These are phyloP conservation scores for Percina caprodes DNA, from an alignment of 2,113 vertebrate species.

Conservation along the genomic window DNA sequence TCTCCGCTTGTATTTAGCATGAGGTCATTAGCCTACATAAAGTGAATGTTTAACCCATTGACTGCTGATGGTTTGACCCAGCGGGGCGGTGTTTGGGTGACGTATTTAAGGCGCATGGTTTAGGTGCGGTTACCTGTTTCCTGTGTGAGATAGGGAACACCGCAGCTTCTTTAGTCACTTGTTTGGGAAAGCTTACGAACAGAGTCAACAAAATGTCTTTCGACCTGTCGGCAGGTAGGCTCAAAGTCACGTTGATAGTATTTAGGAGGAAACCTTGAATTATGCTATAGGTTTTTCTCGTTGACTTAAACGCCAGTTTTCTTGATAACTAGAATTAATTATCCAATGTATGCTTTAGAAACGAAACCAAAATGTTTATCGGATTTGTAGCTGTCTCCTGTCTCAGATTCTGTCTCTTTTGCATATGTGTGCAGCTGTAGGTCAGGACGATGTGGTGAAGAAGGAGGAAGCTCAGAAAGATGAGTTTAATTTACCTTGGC, in stretches of 20 bases:
- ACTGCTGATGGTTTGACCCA: too few relatives aligned
- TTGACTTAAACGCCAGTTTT: background rate
- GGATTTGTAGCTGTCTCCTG: background rate
- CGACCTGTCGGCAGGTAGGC: slow-evolving; percentile 49
- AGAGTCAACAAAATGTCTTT: slow-evolving; percentile 43
- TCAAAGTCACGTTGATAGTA: too few relatives aligned
- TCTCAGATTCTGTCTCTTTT: background rate
- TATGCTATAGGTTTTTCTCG: too few relatives aligned
- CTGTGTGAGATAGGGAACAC: background rate
- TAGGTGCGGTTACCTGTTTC: slow-evolving; percentile 22
- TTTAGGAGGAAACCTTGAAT: background rate
- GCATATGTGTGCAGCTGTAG: slow-evolving; percentile 53
- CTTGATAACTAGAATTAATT: background rate
- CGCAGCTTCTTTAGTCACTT: background rate
- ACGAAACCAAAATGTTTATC: background rate
- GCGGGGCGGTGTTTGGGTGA: background rate
- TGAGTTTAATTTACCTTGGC: slow-evolving; percentile 64
- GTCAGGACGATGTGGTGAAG: slow-evolving; percentile 31
- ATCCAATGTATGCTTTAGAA: background rate
- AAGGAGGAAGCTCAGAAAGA: slow-evolving; percentile 62
- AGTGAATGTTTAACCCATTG: too few relatives aligned
- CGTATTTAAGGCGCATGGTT: slow-evolving; percentile 20
- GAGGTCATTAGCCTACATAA: too few relatives aligned
- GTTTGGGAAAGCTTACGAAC: background rate
- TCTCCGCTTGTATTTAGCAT: too few relatives aligned